A percentile compares a stretch with the other conserved stretches of the same genome.
Evolutionary conservation across 2,888 invertebrate genomes (phyloP).

Genomic region (Eristalinus sepulchralis): DNA sequence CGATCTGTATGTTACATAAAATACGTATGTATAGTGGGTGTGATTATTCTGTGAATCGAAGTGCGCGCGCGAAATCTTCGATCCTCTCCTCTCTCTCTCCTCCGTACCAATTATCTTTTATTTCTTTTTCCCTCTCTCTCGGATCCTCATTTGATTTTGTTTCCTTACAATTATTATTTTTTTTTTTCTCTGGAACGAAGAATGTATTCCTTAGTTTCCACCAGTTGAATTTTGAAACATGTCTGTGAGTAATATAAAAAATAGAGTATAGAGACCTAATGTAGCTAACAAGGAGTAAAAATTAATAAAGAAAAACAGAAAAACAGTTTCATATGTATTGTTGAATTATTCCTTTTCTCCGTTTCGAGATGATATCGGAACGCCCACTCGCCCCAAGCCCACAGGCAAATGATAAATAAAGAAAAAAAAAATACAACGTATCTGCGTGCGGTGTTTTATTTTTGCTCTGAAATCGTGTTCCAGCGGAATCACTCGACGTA

Average conservation of each 20-base stretch:
- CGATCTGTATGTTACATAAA: conserved; percentile 24
- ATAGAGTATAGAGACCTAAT: conserved; percentile 2
- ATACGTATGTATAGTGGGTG: conserved; percentile 49
- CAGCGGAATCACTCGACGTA: background rate
- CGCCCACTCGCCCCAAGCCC: conserved; percentile 39
- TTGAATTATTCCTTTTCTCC: conserved; percentile 64
- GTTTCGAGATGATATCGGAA: conserved; percentile 40
- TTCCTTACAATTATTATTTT: background rate
- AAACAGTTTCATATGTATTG: conserved; percentile 55
- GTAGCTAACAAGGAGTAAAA: conserved; percentile 39
- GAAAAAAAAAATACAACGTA: background rate
- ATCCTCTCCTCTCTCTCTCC: background rate
- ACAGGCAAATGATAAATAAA: conserved; percentile 36
- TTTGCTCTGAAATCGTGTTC: background rate
- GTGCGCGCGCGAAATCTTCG: background rate
- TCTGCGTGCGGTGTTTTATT: background rate
- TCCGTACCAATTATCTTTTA: background rate
- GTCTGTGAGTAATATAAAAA: conserved; percentile 52
- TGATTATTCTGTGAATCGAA: conserved; percentile 18
- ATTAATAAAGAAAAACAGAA: background rate
- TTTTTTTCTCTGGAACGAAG: conserved; percentile 9
- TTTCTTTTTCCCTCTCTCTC: background rate
- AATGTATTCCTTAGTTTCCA: conserved; percentile 24
- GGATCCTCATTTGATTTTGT: background rate
- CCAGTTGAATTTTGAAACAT: conserved; percentile 51